Base-by-base conservation (phyloP, 2,888 invertebrate species). In the Hipparchia sbordonii region DNA sequence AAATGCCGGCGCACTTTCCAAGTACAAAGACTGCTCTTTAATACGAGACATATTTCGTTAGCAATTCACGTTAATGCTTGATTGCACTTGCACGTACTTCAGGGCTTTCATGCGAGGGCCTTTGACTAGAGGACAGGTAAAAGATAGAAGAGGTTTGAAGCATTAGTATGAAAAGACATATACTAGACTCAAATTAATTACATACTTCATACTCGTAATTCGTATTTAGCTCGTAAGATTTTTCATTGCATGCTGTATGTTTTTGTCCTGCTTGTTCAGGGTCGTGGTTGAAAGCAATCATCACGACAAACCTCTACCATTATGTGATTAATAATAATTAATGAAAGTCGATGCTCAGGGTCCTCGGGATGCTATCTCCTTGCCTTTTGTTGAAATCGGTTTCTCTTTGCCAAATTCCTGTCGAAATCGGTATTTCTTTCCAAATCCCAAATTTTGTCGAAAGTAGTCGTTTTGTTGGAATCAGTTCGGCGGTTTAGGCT, bases 1-100 rank as follows among this genome's bases (percentile, higher is more conserved):
- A 51, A 65, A 65, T 65, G 65, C 6, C 63, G 63, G 63, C 23
- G 63, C 48, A 63, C 63, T 63, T 63, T 48, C 23, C 63, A 39
- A 65, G 51, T 65, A 33, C 51, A 33, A 0, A 48, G 62, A 12
- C 52, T 6, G 51, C 10, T 51, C 52, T 33, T 65, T 51, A 33
- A 23, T 10, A 54, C 6, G 59, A 10, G 59, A 39, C 59, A 59
- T 10, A 60, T 60, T 60, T 60, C 59, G 59, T 60, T 60, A 60
- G 51, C 23, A 52, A 52, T 23, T 6, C 63, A 23, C 13, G 2
- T 51, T 51, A 63, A 63, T 51, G 13, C 65, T 63, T 63, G 23
- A 63, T 23, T 51, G 48, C 46, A 60, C 60, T 60, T 10, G 23
- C 10, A 52, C 51, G 12, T 51, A 52, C 65, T 52, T 52, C 23